Evolutionary conservation across 1,140 invertebrate species (phyloP).

Genomic region (Papilio glaucus): DNA sequence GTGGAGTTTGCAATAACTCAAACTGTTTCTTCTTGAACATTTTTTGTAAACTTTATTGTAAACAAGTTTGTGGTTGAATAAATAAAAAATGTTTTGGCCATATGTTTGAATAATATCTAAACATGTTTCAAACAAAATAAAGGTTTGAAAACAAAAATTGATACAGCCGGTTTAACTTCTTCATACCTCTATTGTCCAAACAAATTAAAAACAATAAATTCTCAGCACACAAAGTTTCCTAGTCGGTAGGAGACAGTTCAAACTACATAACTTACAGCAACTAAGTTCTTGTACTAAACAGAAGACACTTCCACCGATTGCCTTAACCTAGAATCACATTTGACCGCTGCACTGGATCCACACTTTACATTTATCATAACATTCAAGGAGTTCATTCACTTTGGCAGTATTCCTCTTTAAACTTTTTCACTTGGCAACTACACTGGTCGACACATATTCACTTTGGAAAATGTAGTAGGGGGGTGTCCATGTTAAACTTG

Average conservation of each 20-base stretch:
- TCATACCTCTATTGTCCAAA: background rate
- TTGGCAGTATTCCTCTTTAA: background rate
- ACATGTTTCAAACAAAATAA: too few species aligned
- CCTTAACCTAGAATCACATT: constrained; percentile 36
- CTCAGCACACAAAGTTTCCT: background rate
- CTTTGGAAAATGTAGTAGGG: constrained; percentile 46
- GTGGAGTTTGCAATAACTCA: too few species aligned
- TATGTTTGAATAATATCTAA: too few species aligned
- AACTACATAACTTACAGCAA: constrained; percentile 12
- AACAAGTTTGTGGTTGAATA: too few species aligned
- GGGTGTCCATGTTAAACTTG: constrained; percentile 64
- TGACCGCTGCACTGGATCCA: constrained; percentile 20
- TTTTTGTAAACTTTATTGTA: too few species aligned
- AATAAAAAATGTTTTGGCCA: too few species aligned
- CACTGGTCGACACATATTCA: constrained; percentile 1
- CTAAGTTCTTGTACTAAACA: constrained; percentile 29
- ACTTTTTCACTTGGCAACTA: constrained; percentile 30
- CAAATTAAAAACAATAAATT: background rate
- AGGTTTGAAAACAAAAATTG: background rate
- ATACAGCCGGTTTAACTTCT: background rate
- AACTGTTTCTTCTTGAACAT: too few species aligned
- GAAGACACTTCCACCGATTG: constrained; percentile 24
- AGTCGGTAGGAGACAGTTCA: background rate
- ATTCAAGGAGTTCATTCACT: background rate
- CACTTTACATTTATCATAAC: constrained; percentile 15